These are phyloP conservation scores for Cranoglanis bouderius DNA, from an alignment of 2,113 vertebrate species.

Conservation along the genomic window DNA sequence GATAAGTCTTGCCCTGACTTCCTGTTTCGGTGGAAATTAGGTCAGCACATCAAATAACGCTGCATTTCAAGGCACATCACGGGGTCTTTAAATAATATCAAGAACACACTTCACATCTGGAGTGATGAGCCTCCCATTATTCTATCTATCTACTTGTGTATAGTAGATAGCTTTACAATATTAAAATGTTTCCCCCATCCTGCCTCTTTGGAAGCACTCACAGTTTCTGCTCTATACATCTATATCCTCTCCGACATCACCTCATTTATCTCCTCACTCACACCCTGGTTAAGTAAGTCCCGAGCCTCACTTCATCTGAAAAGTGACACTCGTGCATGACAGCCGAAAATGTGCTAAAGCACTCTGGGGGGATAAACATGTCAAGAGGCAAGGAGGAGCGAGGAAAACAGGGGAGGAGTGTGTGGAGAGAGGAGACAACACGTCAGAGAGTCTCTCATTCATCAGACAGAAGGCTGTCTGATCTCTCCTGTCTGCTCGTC, in stretches of 20 bases:
- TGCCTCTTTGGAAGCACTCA: not conserved
- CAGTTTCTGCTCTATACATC: not conserved
- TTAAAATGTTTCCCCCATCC: not conserved
- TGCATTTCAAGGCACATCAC: no score
- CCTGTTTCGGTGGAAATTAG: no score
- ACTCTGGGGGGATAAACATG: conserved; percentile 46
- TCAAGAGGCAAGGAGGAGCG: not conserved
- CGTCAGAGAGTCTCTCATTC: not conserved
- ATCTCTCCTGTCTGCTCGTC: conserved; percentile 21
- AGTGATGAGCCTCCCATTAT: not conserved
- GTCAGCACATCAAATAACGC: no score
- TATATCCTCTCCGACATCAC: not conserved
- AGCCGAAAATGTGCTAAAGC: conserved; percentile 44
- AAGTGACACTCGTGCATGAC: conserved; percentile 51
- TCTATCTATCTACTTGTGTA: not conserved
- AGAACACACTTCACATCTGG: not conserved
- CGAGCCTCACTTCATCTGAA: conserved; percentile 39
- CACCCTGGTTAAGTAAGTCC: conserved; percentile 19
- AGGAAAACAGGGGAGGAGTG: conserved; percentile 37
- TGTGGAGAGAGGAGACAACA: conserved; percentile 33
- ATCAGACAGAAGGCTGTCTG: conserved; percentile 19
- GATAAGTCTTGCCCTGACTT: no score
- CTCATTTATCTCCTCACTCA: conserved; percentile 34
- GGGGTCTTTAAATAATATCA: not conserved
- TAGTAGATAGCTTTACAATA: not conserved